Evolutionary conservation across 2,113 vertebrate species (phyloP), one percentile per base, ranked within the genome.

Genomic region (Scatophagus argus): DNA sequence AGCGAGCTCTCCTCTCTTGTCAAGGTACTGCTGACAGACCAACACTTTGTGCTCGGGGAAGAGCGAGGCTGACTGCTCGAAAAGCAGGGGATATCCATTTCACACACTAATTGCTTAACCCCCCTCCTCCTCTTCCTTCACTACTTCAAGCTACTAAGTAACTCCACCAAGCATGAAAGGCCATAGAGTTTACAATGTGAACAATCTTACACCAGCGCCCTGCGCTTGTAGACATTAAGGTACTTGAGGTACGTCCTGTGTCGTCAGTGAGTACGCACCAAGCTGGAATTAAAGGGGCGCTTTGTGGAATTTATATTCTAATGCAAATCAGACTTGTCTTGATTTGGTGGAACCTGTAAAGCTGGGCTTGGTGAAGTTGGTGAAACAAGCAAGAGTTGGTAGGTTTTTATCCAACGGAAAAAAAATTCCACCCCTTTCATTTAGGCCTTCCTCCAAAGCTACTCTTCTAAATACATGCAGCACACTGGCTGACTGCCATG

Each of bases 71-170:
- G 49, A 43, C 31, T 17, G 69, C 62, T 62, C 72, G 27, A 73
- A 23, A 62, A 67, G 70, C 43, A 38, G 55, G 32, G 86, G 87
- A 43, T 92, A 91, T 93, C 88, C 58, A 77, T 92, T 92, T 93
- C 92, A 90, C 85, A 70, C 74, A 74, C 80, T 87, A 90, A 89
- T 82, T 85, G 82, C 83, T 60, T 72, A 38, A 38, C 43, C 44
- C 31, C 65, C 58, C 56, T 4, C 32, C 27, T 8, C 52, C 41
- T 59, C 62, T 64, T 56, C 65, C 65, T 77, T 51, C 77, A 34
- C 44, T 4, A 61, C 84, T 85, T 60, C 67, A 27, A 88, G 78
- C 75, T 74, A 70, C 83, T 82, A 71, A 85, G 81, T 79, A 81
- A 77, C 74, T 83, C 79, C 77, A 75, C 74, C 68, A 32, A 75